Conservation (phyloP, 2,888 invertebrate species). For the Thera obeliscata region DNA sequence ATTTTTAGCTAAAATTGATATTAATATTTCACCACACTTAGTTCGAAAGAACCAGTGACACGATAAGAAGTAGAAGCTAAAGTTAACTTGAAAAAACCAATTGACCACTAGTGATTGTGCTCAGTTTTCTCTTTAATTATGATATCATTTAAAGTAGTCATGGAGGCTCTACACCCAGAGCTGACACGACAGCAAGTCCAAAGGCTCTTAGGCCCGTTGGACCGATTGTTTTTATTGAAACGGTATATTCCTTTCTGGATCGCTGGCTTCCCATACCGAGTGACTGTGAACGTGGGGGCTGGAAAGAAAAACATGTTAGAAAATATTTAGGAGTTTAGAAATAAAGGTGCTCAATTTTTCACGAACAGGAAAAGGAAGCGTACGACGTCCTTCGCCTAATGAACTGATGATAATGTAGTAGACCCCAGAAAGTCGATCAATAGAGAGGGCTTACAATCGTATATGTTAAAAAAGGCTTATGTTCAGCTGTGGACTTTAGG, state of each 20-base stretch:
- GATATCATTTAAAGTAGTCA: slow-evolving; percentile 47
- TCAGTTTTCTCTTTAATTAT: slow-evolving; percentile 44
- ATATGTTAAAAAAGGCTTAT: no score
- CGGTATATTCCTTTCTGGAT: slow-evolving; percentile 47
- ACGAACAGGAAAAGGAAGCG: no score
- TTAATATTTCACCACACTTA: no score
- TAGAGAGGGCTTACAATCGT: no score
- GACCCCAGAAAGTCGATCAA: no score
- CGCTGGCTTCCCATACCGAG: slow-evolving; percentile 45
- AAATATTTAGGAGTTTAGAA: background rate
- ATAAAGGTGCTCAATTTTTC: no score
- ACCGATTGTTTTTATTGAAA: slow-evolving; percentile 57
- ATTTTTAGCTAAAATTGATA: no score
- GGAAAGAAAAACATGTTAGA: slow-evolving; percentile 17
- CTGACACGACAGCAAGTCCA: slow-evolving; percentile 65
- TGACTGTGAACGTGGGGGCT: slow-evolving; percentile 55
- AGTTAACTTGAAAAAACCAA: background rate
- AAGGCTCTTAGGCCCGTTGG: slow-evolving; percentile 55
- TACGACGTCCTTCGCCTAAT: no score
- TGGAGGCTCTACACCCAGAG: slow-evolving; percentile 55
- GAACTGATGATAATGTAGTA: no score
- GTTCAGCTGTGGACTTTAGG: no score
- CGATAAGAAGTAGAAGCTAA: no score
- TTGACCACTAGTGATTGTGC: slow-evolving; percentile 48
- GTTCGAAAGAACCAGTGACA: no score